Base-by-base conservation (phyloP, 2,797 vertebrate genomes). In the Darevskia mixta region DNA sequence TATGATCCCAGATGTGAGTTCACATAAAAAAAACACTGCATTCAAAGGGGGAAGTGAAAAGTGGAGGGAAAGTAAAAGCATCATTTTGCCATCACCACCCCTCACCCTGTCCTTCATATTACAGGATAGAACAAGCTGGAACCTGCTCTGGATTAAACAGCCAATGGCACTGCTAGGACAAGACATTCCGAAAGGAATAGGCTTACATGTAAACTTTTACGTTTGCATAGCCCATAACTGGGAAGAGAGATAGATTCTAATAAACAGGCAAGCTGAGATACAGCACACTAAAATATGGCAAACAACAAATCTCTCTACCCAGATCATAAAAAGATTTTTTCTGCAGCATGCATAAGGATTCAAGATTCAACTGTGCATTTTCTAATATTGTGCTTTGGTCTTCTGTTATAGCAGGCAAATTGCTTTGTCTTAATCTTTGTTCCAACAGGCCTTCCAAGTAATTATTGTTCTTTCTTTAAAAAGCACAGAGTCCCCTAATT, bases 181-280 rank as follows among this genome's bases (percentile, higher is more conserved):
- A 79, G 90, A 90, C 88, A 88, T 89, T 95, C 93, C 90, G 29
- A 41, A 86, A 84, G 71, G 92, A 94, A 95, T 93, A 86, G 90
- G 92, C 93, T 93, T 95, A 78, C 92, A 94, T 88, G 92, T 94
- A 95, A 96, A 96, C 92, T 95, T 96, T 93, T 64, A 95, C 92
- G 91, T 1, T 0, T 84, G 82, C 41, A 89, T 90, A 88, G 88
- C 91, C 92, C 92, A 90, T 93, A 94, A 93, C 90, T 89, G 93
- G 94, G 93, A 91, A 92, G 92, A 89, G 41, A 81, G 69, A 88
- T 91, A 91, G 90, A 64, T 94, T 93, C 92, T 95, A 94, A 95
- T 95, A 94, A 95, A 95, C 87, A 94, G 75, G 92, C 43, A 66
- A 92, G 85, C 67, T 88, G 77, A 88, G 89, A 90, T 85, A 93